These are phyloP conservation scores for Pantherophis guttatus DNA, from an alignment of 2,113 vertebrate genomes.

Conservation along the genomic window DNA sequence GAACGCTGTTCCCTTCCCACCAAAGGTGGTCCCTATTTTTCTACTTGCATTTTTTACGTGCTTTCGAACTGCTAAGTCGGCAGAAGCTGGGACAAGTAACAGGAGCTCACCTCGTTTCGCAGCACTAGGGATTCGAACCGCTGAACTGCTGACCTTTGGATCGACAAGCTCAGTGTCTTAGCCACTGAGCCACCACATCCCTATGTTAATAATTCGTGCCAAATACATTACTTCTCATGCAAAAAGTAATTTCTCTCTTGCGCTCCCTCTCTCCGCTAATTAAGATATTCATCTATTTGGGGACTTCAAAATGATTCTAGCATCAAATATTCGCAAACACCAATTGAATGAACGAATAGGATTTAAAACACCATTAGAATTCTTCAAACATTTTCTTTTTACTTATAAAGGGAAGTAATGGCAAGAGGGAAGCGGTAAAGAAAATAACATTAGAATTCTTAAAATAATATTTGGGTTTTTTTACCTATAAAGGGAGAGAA, in stretches of 20 bases:
- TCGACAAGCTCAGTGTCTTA: too few species aligned
- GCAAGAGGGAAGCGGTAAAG: not conserved
- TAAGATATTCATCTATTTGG: conserved; percentile 7
- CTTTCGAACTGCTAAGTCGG: too few species aligned
- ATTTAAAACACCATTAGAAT: not conserved
- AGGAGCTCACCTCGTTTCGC: too few species aligned
- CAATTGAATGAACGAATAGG: not conserved
- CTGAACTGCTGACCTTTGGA: too few species aligned
- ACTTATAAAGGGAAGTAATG: not conserved
- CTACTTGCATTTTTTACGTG: too few species aligned
- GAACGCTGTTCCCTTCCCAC: too few species aligned
- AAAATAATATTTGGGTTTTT: not conserved
- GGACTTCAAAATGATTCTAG: conserved; percentile 3
- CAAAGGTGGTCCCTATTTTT: too few species aligned
- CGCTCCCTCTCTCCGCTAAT: not conserved
- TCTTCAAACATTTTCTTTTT: not conserved
- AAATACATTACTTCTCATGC: conserved; percentile 9
- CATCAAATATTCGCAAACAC: not conserved
- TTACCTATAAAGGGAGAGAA: not conserved
- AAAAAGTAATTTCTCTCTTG: not conserved
- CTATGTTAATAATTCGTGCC: not conserved
- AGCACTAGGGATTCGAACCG: too few species aligned
- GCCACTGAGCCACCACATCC: too few species aligned
- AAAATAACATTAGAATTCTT: not conserved
- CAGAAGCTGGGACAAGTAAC: too few species aligned